These are phyloP conservation scores for Drosophila acutilabella DNA, from an alignment of 2,888 invertebrate species.

Conservation along the genomic window DNA sequence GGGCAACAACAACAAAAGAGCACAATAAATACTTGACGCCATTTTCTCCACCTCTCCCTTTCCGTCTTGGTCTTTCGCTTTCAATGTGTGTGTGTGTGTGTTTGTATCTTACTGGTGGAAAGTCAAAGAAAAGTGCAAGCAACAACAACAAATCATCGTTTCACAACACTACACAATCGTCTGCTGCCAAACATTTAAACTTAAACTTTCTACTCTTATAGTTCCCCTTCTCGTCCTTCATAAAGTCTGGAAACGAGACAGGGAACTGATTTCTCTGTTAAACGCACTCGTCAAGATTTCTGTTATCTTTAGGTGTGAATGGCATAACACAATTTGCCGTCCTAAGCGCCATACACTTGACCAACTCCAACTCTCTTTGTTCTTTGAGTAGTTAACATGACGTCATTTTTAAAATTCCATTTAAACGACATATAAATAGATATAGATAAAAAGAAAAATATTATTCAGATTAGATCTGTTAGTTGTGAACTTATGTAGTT, in stretches of 20 bases:
- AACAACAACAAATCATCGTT: conserved; percentile 44
- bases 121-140: conserved; percentile 69
- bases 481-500: too few relatives aligned
- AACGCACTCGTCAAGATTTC: not conserved
- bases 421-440: too few relatives aligned
- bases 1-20: conserved; percentile 46
- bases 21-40: conserved; percentile 77
- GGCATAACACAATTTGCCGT: not conserved
- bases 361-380: not conserved
- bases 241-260: conserved; percentile 13
- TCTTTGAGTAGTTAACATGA: too few relatives aligned
- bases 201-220: conserved; percentile 41
- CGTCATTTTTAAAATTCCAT: too few relatives aligned
- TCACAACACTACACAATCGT: conserved; percentile 50
- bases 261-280: conserved; percentile 14
- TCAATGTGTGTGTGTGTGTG: conserved; percentile 26
- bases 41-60: conserved; percentile 34
- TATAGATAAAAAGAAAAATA: too few relatives aligned
- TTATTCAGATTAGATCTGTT: too few relatives aligned
- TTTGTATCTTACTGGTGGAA: conserved; percentile 58
- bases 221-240: not conserved
- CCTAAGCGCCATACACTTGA: not conserved
- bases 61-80: not conserved
- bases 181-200: conserved; percentile 63
- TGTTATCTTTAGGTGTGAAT: conserved; percentile 4